Evolutionary conservation across 2,888 invertebrate genomes (phyloP).

Genomic region (Gortyna flavago): DNA sequence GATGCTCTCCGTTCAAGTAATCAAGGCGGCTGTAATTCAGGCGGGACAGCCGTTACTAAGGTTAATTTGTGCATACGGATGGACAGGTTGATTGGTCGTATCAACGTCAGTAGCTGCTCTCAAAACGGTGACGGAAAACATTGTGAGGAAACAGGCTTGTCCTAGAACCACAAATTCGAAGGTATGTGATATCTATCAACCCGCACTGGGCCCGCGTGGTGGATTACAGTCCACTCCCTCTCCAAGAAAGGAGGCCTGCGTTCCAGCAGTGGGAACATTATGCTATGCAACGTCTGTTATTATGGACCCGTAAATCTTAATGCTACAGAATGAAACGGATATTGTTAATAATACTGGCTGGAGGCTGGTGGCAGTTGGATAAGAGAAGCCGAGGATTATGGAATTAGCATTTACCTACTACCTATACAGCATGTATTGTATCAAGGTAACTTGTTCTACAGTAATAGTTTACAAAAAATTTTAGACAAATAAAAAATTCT

Average conservation of each 20-base stretch:
- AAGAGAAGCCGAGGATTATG: background rate
- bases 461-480: too few species aligned
- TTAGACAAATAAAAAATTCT: too few species aligned
- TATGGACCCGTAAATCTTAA: slow-evolving; percentile 9
- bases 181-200: background rate
- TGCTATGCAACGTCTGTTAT: background rate
- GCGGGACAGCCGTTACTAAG: slow-evolving; percentile 27
- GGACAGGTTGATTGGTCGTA: slow-evolving; percentile 16
- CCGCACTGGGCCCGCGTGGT: background rate
- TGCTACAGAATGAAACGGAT: background rate
- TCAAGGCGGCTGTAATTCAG: slow-evolving; percentile 41
- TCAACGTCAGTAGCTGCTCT: slow-evolving; percentile 7
- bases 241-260: background rate
- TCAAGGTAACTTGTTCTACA: too few species aligned
- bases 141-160: background rate
- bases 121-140: background rate
- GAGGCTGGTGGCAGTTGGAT: background rate
- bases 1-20: slow-evolving; percentile 51
- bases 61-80: slow-evolving; percentile 32
- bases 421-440: too few species aligned
- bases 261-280: background rate
- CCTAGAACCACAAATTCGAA: background rate
- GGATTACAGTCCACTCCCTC: background rate
- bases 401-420: background rate
- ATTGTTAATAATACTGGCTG: background rate